phyloP scores from a whole-genome alignment of 2,888 invertebrate species.

The Caenorhabditis uteleia region DNA sequence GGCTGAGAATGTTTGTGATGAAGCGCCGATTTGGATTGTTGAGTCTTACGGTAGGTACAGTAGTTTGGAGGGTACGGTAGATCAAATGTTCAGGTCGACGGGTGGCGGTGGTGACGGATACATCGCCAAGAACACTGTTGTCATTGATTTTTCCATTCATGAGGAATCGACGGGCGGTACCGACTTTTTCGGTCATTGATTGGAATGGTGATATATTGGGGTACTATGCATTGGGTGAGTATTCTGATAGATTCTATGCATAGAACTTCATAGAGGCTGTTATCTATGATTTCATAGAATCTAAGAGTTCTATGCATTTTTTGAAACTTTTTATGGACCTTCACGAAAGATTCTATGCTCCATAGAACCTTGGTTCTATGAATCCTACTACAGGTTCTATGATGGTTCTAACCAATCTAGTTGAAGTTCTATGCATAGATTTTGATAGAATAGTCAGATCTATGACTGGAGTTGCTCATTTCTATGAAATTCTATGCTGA shows the following conservation, averaged over 20 bases:
- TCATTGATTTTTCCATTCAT: slow-evolving; percentile 37
- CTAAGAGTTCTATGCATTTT: neutral
- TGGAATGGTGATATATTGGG: slow-evolving; percentile 52
- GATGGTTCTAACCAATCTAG: no score
- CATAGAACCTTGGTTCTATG: no score
- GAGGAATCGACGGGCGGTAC: slow-evolving; percentile 27
- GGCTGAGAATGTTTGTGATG: slow-evolving; percentile 55
- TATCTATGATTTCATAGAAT: neutral
- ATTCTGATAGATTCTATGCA: neutral
- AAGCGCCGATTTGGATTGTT: slow-evolving; percentile 47
- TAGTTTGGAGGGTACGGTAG: neutral
- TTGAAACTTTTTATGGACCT: no score
- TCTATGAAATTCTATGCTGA: no score
- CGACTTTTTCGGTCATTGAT: slow-evolving; percentile 41
- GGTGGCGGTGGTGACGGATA: slow-evolving; percentile 43
- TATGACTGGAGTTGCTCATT: no score
- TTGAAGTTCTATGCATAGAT: no score
- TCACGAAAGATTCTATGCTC: no score
- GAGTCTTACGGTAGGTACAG: slow-evolving; percentile 40
- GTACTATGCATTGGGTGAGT: slow-evolving; percentile 24
- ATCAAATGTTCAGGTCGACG: slow-evolving; percentile 29
- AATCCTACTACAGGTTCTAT: no score
- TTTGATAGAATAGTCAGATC: no score
- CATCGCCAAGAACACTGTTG: slow-evolving; percentile 29
- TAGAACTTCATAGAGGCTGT: no score